A percentile compares a stretch with the other conserved stretches of the same genome.
Evolutionary conservation across 2,888 invertebrate species (phyloP).

Genomic region (Operophtera brumata): DNA sequence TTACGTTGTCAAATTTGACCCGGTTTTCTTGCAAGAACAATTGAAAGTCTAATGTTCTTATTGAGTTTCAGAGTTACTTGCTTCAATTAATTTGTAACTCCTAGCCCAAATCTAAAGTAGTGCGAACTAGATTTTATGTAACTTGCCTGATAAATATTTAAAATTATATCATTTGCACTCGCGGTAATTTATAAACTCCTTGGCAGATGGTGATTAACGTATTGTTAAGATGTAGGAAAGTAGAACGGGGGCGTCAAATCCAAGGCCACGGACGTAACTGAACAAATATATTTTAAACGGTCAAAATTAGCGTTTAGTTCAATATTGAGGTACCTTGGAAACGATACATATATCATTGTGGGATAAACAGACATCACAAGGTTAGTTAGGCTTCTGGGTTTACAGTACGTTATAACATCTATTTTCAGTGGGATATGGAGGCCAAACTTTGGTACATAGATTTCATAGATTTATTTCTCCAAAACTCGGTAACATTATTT

Average conservation of each 20-base stretch:
- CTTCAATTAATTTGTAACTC: conserved; percentile 5
- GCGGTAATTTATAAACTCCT: conserved; percentile 40
- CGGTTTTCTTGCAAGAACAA: conserved; percentile 54
- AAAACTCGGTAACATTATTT: conserved; percentile 1
- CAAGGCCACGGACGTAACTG: conserved; percentile 67
- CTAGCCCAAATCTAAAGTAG: conserved; percentile 17
- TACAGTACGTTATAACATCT: conserved; percentile 8
- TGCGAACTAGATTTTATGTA: conserved; percentile 2
- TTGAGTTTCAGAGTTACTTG: conserved; percentile 23
- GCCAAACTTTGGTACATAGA: background rate
- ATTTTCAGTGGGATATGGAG: conserved; percentile 18
- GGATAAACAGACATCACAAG: conserved; percentile 32
- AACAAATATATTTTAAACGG: conserved; percentile 65
- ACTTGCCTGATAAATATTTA: conserved; percentile 6
- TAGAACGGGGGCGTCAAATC: conserved; percentile 73
- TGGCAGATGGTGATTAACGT: conserved; percentile 65
- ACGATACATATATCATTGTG: conserved; percentile 41
- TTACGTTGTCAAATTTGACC: conserved; percentile 72
- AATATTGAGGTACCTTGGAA: conserved; percentile 52
- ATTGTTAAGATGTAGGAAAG: conserved; percentile 74
- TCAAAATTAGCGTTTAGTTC: conserved; percentile 51
- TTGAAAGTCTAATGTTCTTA: conserved; percentile 30
- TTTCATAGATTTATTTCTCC: conserved; percentile 1
- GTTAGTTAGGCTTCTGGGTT: conserved; percentile 24
- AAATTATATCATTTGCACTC: conserved; percentile 34